Base-by-base conservation (phyloP, 1,140 invertebrate species). In the Propsilocerus akamusi region DNA sequence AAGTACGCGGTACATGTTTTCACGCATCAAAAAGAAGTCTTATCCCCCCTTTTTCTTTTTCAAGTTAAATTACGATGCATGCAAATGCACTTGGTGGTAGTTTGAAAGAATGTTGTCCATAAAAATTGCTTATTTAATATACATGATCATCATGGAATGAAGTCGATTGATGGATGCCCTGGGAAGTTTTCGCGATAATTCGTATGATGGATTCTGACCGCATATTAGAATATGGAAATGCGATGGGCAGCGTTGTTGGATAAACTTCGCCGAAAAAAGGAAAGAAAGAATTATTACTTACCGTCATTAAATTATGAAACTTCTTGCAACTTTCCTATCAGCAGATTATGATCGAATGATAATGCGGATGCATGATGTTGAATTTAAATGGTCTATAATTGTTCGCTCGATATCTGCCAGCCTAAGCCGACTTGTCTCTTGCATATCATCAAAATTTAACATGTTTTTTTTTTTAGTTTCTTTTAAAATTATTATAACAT, bases 81-180 rank as follows among this genome's bases (percentile, higher is more conserved):
- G n/a, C n/a, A n/a, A n/a, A n/a, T n/a, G n/a, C n/a, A n/a, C n/a
- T n/a, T n/a, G n/a, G n/a, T n/a, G n/a, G n/a, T n/a, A n/a, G n/a
- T n/a, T n/a, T 41, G 34, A 14, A 41, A 41, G 34, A 41, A 41
- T 41, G 34, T 41, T 41, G 22, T 20, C n/a, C 34, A 41, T 41
- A 41, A 41, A 41, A 41, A 41, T 41, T n/a, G n/a, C n/a, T n/a
- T n/a, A n/a, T n/a, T n/a, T n/a, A n/a, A n/a, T n/a, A n/a, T n/a
- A 41, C 34, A 41, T 41, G 34, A 41, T 41, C n/a, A n/a, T n/a
- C n/a, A 41, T 41, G 22, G 22, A 41, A 41, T 41, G 34, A 41
- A 41, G 34, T 41, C 34, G 34, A 41, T 41, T 41, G 34, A 41
- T 41, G 34, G 34, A 41, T 41, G 34, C 34, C 34, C 22, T 20